Evolutionary conservation across 2,797 vertebrate genomes (phyloP), one percentile per base, ranked within the genome.

Genomic region (Pipistrellus nathusii): DNA sequence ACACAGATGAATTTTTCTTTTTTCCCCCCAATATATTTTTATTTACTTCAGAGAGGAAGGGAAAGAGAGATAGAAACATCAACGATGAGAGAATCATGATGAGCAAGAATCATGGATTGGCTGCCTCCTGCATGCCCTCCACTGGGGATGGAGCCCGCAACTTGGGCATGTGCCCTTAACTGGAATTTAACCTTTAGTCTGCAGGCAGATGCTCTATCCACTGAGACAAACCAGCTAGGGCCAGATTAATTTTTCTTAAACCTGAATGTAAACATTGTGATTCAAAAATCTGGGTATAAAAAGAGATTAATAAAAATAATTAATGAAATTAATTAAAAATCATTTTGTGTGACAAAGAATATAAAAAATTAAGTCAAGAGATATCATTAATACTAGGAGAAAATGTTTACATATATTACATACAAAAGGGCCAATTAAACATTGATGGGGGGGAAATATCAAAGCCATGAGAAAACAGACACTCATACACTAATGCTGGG

Each of bases 271-370:
- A 84, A 44, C 35, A 55, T 6, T 27, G 21, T 85, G 48, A 89
- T 46, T 92, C n/a, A 94, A 91, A 92, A 90, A 66, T 27, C 75
- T 4, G 85, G 68, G 25, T 55, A 13, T 68, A 88, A 88, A 15
- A 46, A 51, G 55, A 76, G 64, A 38, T 64, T n/a, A 82, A 69
- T 55, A 85, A 89, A 73, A 75, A 5, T 13, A 59, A 59, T 27
- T 59, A 59, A 59, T 59, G 57, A 59, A 59, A 59, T 59, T 59
- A 59, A 59, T 27, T 59, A 85, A 75, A 90, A 46, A 30, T 14
- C 3, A 44, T 71, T 91, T 64, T 88, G 35, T 8, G 32, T 80
- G 35, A 25, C 25, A 91, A 77, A 72, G 27, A 76, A 77, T 8
- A 86, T n/a, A 15, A 68, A 66, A 68, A 91, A 64, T 35, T 48